These are phyloP conservation scores for Balaeniceps rex DNA, from an alignment of 2,113 vertebrate genomes.

Conservation along the genomic window DNA sequence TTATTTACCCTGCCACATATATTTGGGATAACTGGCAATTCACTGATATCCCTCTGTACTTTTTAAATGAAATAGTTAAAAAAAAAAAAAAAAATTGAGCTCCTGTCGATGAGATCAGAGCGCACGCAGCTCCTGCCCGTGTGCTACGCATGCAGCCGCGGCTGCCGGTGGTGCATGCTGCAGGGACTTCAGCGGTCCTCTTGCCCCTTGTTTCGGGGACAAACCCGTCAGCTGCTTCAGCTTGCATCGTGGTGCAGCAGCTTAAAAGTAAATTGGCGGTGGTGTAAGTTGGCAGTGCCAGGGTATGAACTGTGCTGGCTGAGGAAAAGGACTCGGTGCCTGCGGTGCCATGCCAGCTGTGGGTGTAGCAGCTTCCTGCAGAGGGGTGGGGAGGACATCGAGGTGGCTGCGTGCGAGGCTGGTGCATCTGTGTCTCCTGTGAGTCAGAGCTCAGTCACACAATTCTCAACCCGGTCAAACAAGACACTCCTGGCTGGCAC, in stretches of 20 bases:
- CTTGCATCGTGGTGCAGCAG: background rate
- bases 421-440: background rate
- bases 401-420: background rate
- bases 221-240: background rate
- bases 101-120: background rate
- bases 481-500: background rate
- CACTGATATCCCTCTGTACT: background rate
- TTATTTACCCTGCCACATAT: background rate
- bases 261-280: background rate
- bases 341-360: background rate
- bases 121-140: fast-evolving
- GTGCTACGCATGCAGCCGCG: fast-evolving
- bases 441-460: constrained; percentile 11
- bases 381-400: background rate
- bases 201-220: background rate
- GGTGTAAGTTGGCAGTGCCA: background rate
- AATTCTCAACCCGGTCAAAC: background rate
- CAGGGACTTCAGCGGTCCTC: background rate
- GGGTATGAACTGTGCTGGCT: background rate
- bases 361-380: constrained; percentile 9
- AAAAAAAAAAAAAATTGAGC: background rate
- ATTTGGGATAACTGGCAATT: background rate
- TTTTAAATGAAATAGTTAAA: background rate
- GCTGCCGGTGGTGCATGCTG: background rate
- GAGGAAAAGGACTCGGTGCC: background rate